Base-by-base conservation (phyloP, 2,888 invertebrate genomes). In the Eudasyphora cyanicolor region DNA sequence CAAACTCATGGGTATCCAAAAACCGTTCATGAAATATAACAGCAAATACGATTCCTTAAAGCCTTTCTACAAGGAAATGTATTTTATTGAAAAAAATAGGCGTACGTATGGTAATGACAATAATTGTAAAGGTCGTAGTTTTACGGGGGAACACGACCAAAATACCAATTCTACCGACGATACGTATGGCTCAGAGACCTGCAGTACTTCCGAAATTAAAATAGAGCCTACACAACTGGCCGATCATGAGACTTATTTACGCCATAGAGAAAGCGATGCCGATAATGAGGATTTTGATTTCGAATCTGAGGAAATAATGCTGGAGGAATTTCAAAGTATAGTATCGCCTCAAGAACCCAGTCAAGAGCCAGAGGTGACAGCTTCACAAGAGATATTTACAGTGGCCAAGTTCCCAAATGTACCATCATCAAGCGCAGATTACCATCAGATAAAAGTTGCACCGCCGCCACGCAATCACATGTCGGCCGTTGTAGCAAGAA, bases 321-420 rank as follows among this genome's bases (percentile, higher is more conserved):
- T 90, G 83, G 86, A 87, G 78, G 87, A 90, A 73, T 90, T 90
- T 35, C 87, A 88, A 76, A 87, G 73, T 14, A 85, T 87, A 49
- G 89, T 88, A 19, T 90, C 90, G 14, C 89, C 90, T 4, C 89
- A 89, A 81, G 90, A n/a, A n/a, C n/a, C n/a, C n/a, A n/a, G n/a
- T n/a, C n/a, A n/a, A n/a, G n/a, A n/a, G n/a, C n/a, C n/a, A n/a
- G n/a, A n/a, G n/a, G n/a, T n/a, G n/a, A n/a, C n/a, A n/a, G n/a
- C n/a, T n/a, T n/a, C n/a, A n/a, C n/a, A n/a, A n/a, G n/a, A n/a
- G n/a, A n/a, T n/a, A n/a, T n/a, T n/a, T n/a, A n/a, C n/a, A n/a
- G n/a, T n/a, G n/a, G n/a, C n/a, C n/a, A n/a, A n/a, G n/a, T n/a
- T n/a, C n/a, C n/a, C n/a, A n/a, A n/a, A n/a, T n/a, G n/a, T n/a